These are phyloP conservation scores for Aleiodes sp. DNA, from an alignment of 1,140 invertebrate genomes.

Conservation along the genomic window DNA sequence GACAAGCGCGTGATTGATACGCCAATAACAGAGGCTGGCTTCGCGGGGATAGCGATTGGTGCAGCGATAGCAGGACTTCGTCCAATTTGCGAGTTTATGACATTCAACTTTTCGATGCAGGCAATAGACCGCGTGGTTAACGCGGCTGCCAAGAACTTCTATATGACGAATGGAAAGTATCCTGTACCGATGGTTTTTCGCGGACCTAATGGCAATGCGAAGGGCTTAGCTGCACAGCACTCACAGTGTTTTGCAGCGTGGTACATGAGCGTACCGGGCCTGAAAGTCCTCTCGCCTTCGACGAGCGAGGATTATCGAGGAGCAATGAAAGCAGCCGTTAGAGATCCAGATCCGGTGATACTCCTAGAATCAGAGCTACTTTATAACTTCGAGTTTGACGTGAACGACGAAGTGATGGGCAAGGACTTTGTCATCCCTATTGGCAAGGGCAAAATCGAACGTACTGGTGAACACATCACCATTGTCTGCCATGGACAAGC, in stretches of 20 bases:
- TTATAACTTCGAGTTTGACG: constrained; percentile 65
- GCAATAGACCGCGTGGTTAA: constrained; percentile 82
- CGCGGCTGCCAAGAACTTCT: constrained; percentile 76
- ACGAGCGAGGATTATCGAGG: constrained; percentile 76
- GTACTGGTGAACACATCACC: constrained; percentile 74
- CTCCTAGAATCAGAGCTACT: constrained; percentile 79
- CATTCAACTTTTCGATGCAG: constrained; percentile 84
- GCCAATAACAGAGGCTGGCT: not conserved
- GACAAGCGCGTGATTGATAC: not conserved
- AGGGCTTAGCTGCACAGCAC: constrained; percentile 80
- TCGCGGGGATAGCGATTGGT: not conserved
- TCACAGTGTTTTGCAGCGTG: constrained; percentile 80
- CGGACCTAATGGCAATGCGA: constrained; percentile 78
- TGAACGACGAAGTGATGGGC: constrained; percentile 70
- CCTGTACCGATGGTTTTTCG: constrained; percentile 79
- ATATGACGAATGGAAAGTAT: constrained; percentile 78
- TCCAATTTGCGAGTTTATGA: constrained; percentile 84
- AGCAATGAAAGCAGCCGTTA: constrained; percentile 74
- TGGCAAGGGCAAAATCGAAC: constrained; percentile 82
- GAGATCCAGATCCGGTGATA: constrained; percentile 77
- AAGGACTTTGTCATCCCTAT: constrained; percentile 77
- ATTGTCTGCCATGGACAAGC: constrained; percentile 67
- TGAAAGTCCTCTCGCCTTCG: constrained; percentile 80
- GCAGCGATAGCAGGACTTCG: constrained; percentile 68
- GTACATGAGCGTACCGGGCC: constrained; percentile 76